Base-by-base conservation (phyloP, 2,797 vertebrate genomes). In the Apodemus agrarius region DNA sequence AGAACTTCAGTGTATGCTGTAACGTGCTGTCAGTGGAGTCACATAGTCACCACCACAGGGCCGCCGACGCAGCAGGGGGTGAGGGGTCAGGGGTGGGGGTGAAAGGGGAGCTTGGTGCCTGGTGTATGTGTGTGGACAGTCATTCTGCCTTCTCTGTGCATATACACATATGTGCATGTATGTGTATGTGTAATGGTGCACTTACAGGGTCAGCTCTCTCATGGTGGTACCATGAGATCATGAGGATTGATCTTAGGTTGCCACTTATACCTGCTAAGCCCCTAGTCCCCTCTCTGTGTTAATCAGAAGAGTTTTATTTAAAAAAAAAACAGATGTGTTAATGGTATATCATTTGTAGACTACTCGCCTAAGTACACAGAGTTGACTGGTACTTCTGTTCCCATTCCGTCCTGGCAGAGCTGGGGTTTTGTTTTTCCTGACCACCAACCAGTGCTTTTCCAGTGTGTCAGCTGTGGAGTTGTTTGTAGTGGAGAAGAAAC, bases 391-490 rank as follows among this genome's bases (percentile, higher is more conserved):
- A 46, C 67, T 94, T 88, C 11, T 75, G 43, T 82, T 80, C 3
- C 59, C 1, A 0, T 24, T 81, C 61, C 76, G 29, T 95, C 52
- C 49, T 91, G 93, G 0, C 97, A 99, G 99, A 98, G 98, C 99
- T 69, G 99, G 99, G 0, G 99, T 99, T 7, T 98, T 99, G 97
- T 99, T 99, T 98, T 99, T 99, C 98, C 98, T 99, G 97, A 99
- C 99, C 0, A 99, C 98, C 84, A 99, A 99, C 96, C 99, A 99
- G 98, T 99, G 99, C 97, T 99, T 99, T 98, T 99, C 97, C 98
- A 99, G 99, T 0, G 85, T 99, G 78, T 99, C 99, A 2, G 98
- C 99, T 3, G 98, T 99, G 26, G 99, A 99, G 94, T 99, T 99
- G 95, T 99, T 99, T 6, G 98, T 99, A 93, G 96, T 96, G 0